Evolutionary conservation across 30 jellyfish, hydroid and myxozoan genomes (phyloP).

Genomic region (Hydra vulgaris): DNA sequence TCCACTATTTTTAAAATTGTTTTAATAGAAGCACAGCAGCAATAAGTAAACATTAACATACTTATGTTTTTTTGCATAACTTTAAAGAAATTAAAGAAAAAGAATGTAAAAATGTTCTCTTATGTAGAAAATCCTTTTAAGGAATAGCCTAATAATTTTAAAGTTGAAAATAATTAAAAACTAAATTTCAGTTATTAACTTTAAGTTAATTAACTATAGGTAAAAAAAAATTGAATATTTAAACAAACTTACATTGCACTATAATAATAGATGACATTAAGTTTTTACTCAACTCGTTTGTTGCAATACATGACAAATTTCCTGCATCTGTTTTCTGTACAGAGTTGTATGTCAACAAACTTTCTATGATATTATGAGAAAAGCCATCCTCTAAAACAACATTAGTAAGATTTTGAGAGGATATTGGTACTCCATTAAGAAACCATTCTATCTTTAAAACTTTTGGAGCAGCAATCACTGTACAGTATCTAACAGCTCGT

Average conservation of each 20-base stretch:
- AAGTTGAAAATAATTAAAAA: too few species aligned
- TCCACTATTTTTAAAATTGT: too few species aligned
- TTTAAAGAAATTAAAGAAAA: too few species aligned
- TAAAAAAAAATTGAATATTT: too few species aligned
- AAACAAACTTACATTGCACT: neutral
- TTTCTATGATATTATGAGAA: neutral
- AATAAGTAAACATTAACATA: too few species aligned
- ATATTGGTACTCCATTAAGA: neutral
- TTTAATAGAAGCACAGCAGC: too few species aligned
- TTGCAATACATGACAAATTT: neutral
- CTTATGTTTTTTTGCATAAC: too few species aligned
- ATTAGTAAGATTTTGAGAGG: neutral
- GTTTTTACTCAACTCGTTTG: neutral
- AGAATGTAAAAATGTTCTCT: too few species aligned
- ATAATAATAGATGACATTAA: neutral
- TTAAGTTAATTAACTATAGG: too few species aligned
- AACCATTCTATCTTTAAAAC: slow-evolving; percentile 4
- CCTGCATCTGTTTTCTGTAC: neutral
- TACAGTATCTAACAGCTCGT: neutral
- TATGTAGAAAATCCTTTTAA: too few species aligned
- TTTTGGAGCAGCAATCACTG: slow-evolving; percentile 5
- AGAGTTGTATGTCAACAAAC: neutral
- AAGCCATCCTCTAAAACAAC: slow-evolving; percentile 2
- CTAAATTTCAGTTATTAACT: too few species aligned
- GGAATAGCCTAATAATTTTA: too few species aligned